Evolutionary conservation across 1,140 invertebrate genomes (phyloP).

Genomic region (Cotesia chilonis): DNA sequence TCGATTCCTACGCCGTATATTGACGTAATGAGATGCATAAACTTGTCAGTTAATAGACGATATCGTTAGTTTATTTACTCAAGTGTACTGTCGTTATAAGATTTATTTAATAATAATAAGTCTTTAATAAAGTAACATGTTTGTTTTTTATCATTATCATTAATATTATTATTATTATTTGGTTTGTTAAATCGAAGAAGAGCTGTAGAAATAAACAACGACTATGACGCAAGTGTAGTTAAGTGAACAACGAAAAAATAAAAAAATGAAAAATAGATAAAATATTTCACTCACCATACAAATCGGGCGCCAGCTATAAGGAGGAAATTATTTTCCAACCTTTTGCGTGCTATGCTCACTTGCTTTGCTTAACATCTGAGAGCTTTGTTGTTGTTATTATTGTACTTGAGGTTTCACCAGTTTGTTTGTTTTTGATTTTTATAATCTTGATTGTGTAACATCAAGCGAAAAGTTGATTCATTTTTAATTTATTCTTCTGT

Average conservation of each 20-base stretch:
- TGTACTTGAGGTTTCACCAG: not conserved
- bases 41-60: conserved; percentile 28
- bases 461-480: no score
- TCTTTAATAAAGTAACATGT: no score
- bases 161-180: no score
- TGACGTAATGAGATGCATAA: conserved; percentile 19
- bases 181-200: no score
- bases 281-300: not conserved
- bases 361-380: not conserved
- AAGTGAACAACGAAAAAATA: not conserved
- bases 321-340: not conserved
- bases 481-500: no score
- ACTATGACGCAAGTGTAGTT: not conserved
- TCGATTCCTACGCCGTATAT: conserved; percentile 26
- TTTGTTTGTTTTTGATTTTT: not conserved
- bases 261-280: no score
- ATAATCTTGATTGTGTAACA: no score
- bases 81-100: not conserved
- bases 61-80: not conserved
- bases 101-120: not conserved
- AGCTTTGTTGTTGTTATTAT: not conserved
- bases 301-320: not conserved
- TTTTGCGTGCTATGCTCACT: not conserved
- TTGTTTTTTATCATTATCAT: no score
- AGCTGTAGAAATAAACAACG: not conserved